Evolutionary conservation across 2,113 vertebrate genomes (phyloP), one percentile per base, ranked within the genome.

Genomic region (Cololabis saira): DNA sequence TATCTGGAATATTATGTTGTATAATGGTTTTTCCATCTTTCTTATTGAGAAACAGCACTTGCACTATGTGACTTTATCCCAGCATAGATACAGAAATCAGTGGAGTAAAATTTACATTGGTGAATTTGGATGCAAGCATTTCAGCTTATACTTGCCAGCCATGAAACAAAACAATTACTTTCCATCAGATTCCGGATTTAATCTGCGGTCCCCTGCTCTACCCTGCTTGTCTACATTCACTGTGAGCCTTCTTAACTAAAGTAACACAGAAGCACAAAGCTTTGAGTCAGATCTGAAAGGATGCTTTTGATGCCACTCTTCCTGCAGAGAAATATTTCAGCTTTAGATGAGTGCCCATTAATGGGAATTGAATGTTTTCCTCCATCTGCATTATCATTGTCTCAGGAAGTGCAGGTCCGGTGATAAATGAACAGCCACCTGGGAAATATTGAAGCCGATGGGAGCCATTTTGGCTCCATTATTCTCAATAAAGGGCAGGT

Each of bases 401-500:
- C 81, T 37, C 0, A 52, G 70, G 81, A 80, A 67, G 40, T n/a
- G 18, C 44, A 50, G 66, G 56, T 71, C 65, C 0, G 7, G 60
- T 84, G 83, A 89, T 86, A 74, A 87, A 89, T 85, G 77, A 84
- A 84, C 53, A 49, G 74, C 79, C 83, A 76, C 77, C 71, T 70
- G 85, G 80, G 83, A 86, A 83, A 90, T 80, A 81, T 82, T 74
- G 51, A n/a, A 55, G 71, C 68, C 24, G 47, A 78, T 81, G 76
- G 76, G 78, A 84, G 67, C 74, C 83, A 80, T 88, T 88, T 78
- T 81, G 78, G 66, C 68, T 57, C 81, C 83, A 85, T 90, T 90
- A 81, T 86, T 90, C 75, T 87, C 77, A 80, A 84, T 90, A 85
- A 87, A 82, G 82, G 61, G 55, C 71, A 76, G 81, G 89, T 89